Base-by-base conservation (phyloP, 2,888 invertebrate genomes). In the Sicus ferrugineus region DNA sequence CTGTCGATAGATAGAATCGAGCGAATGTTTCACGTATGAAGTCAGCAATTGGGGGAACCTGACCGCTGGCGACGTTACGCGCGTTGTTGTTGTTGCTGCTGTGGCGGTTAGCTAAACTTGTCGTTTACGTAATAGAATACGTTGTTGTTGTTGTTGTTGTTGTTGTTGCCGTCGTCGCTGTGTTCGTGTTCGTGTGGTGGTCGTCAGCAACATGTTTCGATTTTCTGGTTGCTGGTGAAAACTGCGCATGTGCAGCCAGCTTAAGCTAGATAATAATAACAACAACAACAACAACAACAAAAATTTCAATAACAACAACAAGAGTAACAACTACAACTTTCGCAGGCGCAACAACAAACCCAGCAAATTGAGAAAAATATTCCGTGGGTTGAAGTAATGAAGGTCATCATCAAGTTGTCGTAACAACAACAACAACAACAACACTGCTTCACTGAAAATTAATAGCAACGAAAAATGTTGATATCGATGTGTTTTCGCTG, bases 161-260 rank as follows among this genome's bases (percentile, higher is more conserved):
- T 65, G 64, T 69, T 50, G 63, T 50, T 50, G 30, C 3, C n/a
- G 26, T 34, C 42, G 63, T 48, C 11, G 23, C 46, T 21, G 19
- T 31, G 64, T 38, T 50, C 16, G 16, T 34, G 46, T 19, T 34
- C 59, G 62, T 30, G n/a, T 34, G 7, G 4, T 26, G 66, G 72
- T 74, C 74, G 73, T 72, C 71, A 70, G 11, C 65, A 69, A 64
- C 69, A 74, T 69, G 70, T 74, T 73, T 77, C 77, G 78, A 74
- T 74, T n/a, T n/a, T n/a, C n/a, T n/a, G 73, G 72, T 76, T 75
- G 61, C 63, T 58, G 56, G 34, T 42, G 30, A 19, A 48, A 69
- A 56, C 42, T 59, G 52, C 48, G 63, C 70, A 58, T 66, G 66
- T 30, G 66, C 66, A 66, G 26, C 42, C 58, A 28, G 52, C 52